A percentile compares a stretch with the other conserved stretches of the same genome.
Conservation (phyloP, 2,113 vertebrate species). For the Mustela lutreola region DNA sequence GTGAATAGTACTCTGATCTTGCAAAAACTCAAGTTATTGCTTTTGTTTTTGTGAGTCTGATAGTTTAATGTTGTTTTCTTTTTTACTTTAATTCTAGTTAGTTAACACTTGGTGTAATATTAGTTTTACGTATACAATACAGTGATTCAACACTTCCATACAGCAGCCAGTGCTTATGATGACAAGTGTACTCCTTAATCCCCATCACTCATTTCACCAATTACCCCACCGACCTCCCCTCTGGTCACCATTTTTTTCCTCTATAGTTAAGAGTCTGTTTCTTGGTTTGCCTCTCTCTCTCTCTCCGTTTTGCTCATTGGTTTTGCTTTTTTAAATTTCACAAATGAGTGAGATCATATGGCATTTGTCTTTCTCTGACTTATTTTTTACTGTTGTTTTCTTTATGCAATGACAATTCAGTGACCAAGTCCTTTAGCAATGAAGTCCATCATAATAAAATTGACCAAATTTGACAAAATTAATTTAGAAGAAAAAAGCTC, state of each 20-base stretch:
- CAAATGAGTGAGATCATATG: neutral
- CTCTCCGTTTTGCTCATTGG: neutral
- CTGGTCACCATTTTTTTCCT: neutral
- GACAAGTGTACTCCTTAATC: neutral
- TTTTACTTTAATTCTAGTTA: neutral
- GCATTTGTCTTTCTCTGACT: neutral
- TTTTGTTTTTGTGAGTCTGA: neutral
- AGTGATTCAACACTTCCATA: neutral
- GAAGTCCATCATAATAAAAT: neutral
- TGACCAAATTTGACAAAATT: neutral
- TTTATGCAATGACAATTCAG: neutral
- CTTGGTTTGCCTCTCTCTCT: too few species aligned
- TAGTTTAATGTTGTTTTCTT: neutral
- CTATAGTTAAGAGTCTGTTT: neutral
- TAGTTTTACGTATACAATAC: neutral
- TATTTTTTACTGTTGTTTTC: neutral
- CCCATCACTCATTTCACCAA: neutral
- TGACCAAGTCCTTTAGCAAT: conserved; percentile 37
- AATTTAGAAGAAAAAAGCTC: neutral
- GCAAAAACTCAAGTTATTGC: neutral
- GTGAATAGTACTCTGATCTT: neutral
- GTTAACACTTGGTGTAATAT: neutral
- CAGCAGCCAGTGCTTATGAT: neutral
- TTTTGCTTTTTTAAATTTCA: neutral
- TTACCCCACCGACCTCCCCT: neutral